Evolutionary conservation across 2,113 vertebrate species (phyloP).

Genomic region (Oncorhynchus nerka): DNA sequence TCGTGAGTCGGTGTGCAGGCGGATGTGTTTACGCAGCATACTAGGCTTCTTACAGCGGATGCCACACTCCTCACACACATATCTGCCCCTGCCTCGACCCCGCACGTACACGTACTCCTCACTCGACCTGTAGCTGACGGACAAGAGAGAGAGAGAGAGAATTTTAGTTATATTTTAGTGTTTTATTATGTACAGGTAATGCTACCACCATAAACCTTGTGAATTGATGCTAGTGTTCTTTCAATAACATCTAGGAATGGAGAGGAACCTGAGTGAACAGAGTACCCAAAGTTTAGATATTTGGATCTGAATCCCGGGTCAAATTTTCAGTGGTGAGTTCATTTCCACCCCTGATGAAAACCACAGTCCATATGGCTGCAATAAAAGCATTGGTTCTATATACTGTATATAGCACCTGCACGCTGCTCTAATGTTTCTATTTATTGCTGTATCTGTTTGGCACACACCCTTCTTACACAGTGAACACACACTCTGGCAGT

Average conservation of each 20-base stretch:
- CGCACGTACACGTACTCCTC: constrained; percentile 84
- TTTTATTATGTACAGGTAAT: background rate
- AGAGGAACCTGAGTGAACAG: no score
- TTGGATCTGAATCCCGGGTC: no score
- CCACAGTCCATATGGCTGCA: no score
- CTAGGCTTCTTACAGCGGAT: constrained; percentile 87
- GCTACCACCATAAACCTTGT: constrained; percentile 15
- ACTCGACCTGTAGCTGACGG: constrained; percentile 85
- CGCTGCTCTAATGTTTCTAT: constrained; percentile 38
- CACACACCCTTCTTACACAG: constrained; percentile 34
- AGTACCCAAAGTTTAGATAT: no score
- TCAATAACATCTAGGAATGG: constrained; percentile 1
- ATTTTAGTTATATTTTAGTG: background rate
- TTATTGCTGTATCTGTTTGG: constrained; percentile 53
- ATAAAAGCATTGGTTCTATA: background rate
- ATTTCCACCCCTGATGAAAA: no score
- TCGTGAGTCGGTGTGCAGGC: constrained; percentile 82
- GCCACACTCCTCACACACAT: constrained; percentile 88
- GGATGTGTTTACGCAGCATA: constrained; percentile 89
- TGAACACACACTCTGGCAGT: constrained; percentile 53
- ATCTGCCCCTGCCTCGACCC: constrained; percentile 83
- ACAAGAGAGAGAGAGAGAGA: constrained; percentile 7
- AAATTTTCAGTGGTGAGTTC: no score
- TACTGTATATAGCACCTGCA: constrained; percentile 50
- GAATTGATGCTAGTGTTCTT: constrained; percentile 32